A percentile compares a stretch with the other conserved stretches of the same genome.
These are phyloP conservation scores for Orthonevra nobilis DNA, from an alignment of 2,888 invertebrate genomes.

Conservation along the genomic window DNA sequence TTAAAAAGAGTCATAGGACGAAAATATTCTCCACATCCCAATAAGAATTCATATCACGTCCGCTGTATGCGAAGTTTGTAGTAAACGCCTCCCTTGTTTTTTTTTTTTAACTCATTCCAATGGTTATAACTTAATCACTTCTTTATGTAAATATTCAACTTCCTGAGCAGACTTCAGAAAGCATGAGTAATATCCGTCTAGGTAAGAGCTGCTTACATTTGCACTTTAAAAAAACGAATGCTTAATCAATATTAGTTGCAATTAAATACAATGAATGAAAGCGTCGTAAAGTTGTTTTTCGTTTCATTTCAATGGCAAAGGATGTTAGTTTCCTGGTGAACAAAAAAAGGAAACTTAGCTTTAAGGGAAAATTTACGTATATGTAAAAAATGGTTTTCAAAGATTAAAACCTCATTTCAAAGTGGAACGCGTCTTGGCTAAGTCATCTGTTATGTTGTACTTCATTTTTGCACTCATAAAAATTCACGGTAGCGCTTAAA, in stretches of 20 bases:
- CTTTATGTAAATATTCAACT: constrained; percentile 51
- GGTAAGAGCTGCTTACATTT: constrained; percentile 1
- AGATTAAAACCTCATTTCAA: too few species aligned
- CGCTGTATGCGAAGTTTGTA: constrained; percentile 36
- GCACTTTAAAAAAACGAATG: not conserved
- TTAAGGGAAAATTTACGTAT: too few species aligned
- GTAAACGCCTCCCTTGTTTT: constrained; percentile 22
- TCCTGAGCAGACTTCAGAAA: constrained; percentile 46
- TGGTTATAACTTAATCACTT: constrained; percentile 54
- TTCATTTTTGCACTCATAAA: too few species aligned
- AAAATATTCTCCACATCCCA: constrained; percentile 31
- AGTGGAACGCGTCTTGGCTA: too few species aligned
- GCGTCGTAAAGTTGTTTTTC: too few species aligned
- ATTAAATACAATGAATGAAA: not conserved
- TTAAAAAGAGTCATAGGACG: constrained; percentile 34
- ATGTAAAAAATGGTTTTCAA: too few species aligned
- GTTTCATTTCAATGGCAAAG: too few species aligned
- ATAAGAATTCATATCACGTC: constrained; percentile 41
- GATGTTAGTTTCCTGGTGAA: too few species aligned
- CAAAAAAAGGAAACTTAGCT: too few species aligned
- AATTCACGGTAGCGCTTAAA: too few species aligned
- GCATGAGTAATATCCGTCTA: constrained; percentile 37
- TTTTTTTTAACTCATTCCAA: constrained; percentile 26
- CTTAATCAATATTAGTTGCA: not conserved
- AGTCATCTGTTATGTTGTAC: too few species aligned